A percentile compares a stretch with the other conserved stretches of the same genome.
Conservation (phyloP, 1,140 invertebrate species). For the Drosophila watanabei region DNA sequence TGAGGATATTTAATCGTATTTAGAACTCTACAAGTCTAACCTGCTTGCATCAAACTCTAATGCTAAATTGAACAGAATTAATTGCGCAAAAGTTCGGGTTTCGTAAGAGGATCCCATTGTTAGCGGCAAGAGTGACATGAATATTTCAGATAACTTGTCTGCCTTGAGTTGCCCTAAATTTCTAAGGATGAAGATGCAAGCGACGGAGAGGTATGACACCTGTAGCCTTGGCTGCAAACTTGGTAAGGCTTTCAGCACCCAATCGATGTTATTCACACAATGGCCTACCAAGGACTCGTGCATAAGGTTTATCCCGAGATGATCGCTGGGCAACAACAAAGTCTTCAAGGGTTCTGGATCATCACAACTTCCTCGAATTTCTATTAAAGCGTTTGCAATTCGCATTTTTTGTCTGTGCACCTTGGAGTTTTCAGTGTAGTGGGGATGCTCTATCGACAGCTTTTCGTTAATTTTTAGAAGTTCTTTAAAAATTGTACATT, state of each 20-base stretch:
- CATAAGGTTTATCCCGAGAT: background rate
- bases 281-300: background rate
- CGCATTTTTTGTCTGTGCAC: background rate
- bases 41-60: background rate
- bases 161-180: background rate
- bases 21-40: background rate
- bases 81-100: background rate
- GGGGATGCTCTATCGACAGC: background rate
- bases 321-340: background rate
- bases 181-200: background rate
- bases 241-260: background rate
- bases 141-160: background rate
- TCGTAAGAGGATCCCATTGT: background rate
- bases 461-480: background rate
- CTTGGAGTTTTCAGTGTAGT: background rate
- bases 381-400: background rate
- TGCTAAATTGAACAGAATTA: background rate
- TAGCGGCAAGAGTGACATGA: background rate
- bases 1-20: too few species aligned
- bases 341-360: background rate
- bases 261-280: background rate
- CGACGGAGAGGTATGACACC: background rate
- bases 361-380: background rate
- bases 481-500: background rate
- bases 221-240: background rate